A percentile compares a stretch with the other conserved stretches of the same genome.
phyloP scores from a whole-genome alignment of 2,113 vertebrate species.

The Coregonus clupeaformis region DNA sequence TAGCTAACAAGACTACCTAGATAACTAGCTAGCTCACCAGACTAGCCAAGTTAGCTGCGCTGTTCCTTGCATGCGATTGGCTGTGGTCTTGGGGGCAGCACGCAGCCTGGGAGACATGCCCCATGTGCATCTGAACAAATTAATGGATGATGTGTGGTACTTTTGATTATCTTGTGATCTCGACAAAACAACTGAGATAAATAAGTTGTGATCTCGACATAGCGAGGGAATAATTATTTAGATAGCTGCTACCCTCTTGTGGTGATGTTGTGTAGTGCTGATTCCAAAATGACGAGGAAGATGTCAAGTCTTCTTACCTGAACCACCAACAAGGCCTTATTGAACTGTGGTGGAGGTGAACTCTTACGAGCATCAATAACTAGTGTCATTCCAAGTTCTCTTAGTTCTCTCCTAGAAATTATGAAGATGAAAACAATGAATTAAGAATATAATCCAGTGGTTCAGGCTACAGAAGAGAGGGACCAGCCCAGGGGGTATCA shows the following conservation, averaged over 20 bases:
- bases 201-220: too few relatives aligned
- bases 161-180: too few relatives aligned
- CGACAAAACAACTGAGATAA: too few relatives aligned
- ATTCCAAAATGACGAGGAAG: background rate
- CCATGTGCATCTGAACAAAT: too few relatives aligned
- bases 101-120: too few relatives aligned
- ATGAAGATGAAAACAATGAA: background rate
- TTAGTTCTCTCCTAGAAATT: slow-evolving; percentile 71
- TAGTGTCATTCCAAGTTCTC: slow-evolving; percentile 73
- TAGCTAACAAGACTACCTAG: too few relatives aligned
- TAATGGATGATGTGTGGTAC: too few relatives aligned
- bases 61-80: too few relatives aligned
- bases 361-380: slow-evolving; percentile 83
- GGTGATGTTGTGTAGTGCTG: background rate
- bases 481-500: too few relatives aligned
- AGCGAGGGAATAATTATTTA: background rate
- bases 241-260: slow-evolving; percentile 1
- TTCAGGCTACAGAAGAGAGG: background rate
- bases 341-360: slow-evolving; percentile 65
- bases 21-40: too few relatives aligned
- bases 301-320: slow-evolving; percentile 72
- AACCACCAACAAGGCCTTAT: slow-evolving; percentile 75
- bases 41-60: too few relatives aligned
- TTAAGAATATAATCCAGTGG: background rate
- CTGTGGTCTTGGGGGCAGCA: too few relatives aligned